Evolutionary conservation across 1,140 invertebrate genomes (phyloP), one percentile per base, ranked within the genome.

Genomic region (Drosophila burlai): DNA sequence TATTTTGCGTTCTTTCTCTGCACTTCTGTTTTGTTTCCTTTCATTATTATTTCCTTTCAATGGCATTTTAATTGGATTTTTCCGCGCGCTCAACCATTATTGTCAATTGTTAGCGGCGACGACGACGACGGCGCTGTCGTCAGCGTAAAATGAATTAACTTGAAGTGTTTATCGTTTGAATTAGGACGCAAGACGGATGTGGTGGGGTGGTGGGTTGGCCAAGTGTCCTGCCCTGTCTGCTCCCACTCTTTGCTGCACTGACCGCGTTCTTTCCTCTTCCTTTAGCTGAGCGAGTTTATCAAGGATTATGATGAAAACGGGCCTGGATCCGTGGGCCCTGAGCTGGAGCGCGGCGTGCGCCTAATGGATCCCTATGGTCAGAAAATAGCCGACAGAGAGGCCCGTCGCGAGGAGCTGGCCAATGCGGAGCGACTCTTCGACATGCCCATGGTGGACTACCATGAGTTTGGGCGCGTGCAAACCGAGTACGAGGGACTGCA

Each of bases 381-480:
- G 79, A 93, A 95, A 72, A 95, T 98, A 55, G 93, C 94, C 10
- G 94, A 95, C 47, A 72, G 97, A 16, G 96, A 97, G 79, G 81
- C 92, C 1, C 95, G 95, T n/a, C 95, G 96, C 52, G 91, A 94
- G 29, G 95, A 96, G 42, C 93, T 98, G 29, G 92, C 87, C 13
- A 95, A 96, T 57, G 97, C 97, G 0, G 97, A 98, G 93, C 95
- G 96, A 76, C 93, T 98, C 2, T 98, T 99, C 93, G 97, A 98
- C 80, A 95, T 98, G 72, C 95, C 96, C 10, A 94, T 97, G 31
- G 95, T 96, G 0, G 96, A 97, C 92, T 98, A 98, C 86, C 95
- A 96, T 1, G 94, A 95, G 49, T 96, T 97, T 85, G 91, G 95
- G 7, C 94, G 95, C 52, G 94, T 96, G 0, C 96, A 96, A 86